Evolutionary conservation across 1,140 invertebrate species (phyloP).

Genomic region (Aricia agestis): DNA sequence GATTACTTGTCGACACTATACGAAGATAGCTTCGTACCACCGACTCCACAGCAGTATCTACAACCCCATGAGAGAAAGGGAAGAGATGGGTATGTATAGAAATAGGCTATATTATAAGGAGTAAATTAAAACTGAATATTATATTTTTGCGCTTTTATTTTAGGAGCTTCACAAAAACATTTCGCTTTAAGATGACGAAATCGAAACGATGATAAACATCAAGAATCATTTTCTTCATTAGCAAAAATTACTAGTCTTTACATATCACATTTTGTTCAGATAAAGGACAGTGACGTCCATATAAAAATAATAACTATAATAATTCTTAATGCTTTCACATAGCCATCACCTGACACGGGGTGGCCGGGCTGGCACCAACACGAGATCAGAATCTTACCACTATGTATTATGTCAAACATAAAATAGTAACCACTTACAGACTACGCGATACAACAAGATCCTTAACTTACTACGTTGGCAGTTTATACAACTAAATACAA

Average conservation of each 20-base stretch:
- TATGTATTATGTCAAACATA: conserved; percentile 57
- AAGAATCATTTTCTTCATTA: conserved; percentile 70
- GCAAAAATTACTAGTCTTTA: conserved; percentile 71
- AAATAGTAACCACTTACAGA: conserved; percentile 65
- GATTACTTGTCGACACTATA: conserved; percentile 55
- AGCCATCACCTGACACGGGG: conserved; percentile 42
- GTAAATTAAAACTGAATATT: conserved; percentile 9
- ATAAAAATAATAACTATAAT: conserved; percentile 70
- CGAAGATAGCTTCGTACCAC: conserved; percentile 55
- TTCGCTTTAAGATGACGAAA: conserved; percentile 70
- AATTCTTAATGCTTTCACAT: conserved; percentile 75
- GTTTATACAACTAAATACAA: conserved; percentile 46
- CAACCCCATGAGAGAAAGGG: conserved; percentile 50
- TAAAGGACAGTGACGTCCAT: conserved; percentile 70
- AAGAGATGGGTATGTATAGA: conserved; percentile 53
- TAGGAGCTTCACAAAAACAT: conserved; percentile 73
- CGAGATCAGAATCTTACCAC: conserved; percentile 70
- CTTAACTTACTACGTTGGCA: conserved; percentile 65
- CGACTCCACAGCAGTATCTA: conserved; percentile 49
- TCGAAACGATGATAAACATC: conserved; percentile 72
- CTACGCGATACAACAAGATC: conserved; percentile 59
- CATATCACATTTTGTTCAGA: conserved; percentile 74
- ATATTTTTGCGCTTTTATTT: conserved; percentile 49
- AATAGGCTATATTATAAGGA: too few relatives aligned
- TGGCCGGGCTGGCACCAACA: conserved; percentile 44